These are phyloP conservation scores for Premnoplex brunnescens DNA, from an alignment of 2,797 vertebrate genomes.

Conservation along the genomic window DNA sequence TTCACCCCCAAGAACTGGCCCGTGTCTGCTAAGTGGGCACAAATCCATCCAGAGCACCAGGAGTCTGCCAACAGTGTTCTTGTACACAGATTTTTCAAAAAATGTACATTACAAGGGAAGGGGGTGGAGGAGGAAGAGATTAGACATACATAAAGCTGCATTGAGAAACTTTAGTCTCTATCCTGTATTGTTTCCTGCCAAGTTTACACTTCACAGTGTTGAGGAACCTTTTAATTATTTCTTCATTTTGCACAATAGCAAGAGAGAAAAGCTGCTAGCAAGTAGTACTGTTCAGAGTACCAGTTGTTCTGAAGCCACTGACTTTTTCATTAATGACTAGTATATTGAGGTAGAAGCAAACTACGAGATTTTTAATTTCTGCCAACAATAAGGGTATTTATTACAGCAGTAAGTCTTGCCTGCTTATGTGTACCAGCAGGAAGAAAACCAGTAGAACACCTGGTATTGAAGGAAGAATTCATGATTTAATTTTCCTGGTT, in stretches of 20 bases:
- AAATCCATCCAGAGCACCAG: background rate
- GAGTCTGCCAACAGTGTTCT: background rate
- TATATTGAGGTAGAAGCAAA: background rate
- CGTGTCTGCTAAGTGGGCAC: background rate
- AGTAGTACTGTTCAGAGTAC: background rate
- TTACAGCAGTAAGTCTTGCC: background rate
- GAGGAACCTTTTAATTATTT: background rate
- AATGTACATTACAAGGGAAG: background rate
- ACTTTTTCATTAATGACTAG: background rate
- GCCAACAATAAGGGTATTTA: background rate
- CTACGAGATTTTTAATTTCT: background rate
- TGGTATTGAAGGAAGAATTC: background rate
- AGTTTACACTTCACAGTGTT: background rate
- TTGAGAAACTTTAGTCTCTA: background rate
- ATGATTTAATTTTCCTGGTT: background rate
- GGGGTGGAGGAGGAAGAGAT: background rate
- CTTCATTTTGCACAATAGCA: background rate
- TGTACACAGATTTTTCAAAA: background rate
- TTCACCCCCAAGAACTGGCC: background rate
- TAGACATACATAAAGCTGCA: background rate
- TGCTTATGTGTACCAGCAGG: background rate
- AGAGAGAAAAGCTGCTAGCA: background rate
- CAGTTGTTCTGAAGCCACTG: background rate
- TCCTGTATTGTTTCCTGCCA: background rate
- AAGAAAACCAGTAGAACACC: background rate